Percentiles rank a stretch among this genome's conserved stretches.
These are phyloP conservation scores for Enteromius unitaeniatus DNA, from an alignment of 2,797 vertebrate species.

Conservation along the genomic window DNA sequence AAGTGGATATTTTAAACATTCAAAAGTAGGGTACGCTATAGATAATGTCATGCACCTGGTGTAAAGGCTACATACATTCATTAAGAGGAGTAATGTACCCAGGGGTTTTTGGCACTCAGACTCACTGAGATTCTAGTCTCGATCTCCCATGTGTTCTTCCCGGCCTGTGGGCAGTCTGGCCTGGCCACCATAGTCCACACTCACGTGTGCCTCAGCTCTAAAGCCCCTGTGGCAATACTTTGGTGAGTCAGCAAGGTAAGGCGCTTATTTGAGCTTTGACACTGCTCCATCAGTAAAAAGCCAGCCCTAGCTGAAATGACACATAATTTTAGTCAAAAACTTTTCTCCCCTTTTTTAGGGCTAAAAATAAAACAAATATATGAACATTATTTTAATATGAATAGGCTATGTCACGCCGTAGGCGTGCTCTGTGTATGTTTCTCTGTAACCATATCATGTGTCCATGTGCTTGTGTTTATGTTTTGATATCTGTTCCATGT, in stretches of 20 bases:
- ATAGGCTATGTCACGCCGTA: no score
- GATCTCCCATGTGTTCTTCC: slow-evolving; percentile 4
- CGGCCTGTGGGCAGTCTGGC: slow-evolving; percentile 28
- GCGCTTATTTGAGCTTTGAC: slow-evolving; percentile 46
- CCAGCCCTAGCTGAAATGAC: slow-evolving; percentile 1
- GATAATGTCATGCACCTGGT: slow-evolving; percentile 36
- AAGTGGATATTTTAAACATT: slow-evolving; percentile 17
- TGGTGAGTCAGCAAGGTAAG: slow-evolving; percentile 47
- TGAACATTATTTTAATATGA: not conserved
- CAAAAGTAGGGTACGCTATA: slow-evolving; percentile 20
- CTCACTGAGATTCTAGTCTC: slow-evolving; percentile 27
- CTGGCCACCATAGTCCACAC: not conserved
- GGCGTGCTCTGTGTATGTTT: no score
- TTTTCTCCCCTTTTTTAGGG: not conserved
- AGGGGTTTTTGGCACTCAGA: slow-evolving; percentile 15
- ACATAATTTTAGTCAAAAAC: not conserved
- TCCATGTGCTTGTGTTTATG: no score
- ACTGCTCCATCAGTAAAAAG: slow-evolving; percentile 15
- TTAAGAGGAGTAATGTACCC: slow-evolving; percentile 18
- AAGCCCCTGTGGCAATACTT: slow-evolving; percentile 32
- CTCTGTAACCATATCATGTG: no score
- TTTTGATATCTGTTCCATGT: no score
- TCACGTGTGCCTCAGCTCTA: slow-evolving; percentile 11
- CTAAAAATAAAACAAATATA: not conserved
- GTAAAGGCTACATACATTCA: slow-evolving; percentile 40